phyloP scores from a whole-genome alignment of 1,140 invertebrate genomes.

The Pomacea maculata region DNA sequence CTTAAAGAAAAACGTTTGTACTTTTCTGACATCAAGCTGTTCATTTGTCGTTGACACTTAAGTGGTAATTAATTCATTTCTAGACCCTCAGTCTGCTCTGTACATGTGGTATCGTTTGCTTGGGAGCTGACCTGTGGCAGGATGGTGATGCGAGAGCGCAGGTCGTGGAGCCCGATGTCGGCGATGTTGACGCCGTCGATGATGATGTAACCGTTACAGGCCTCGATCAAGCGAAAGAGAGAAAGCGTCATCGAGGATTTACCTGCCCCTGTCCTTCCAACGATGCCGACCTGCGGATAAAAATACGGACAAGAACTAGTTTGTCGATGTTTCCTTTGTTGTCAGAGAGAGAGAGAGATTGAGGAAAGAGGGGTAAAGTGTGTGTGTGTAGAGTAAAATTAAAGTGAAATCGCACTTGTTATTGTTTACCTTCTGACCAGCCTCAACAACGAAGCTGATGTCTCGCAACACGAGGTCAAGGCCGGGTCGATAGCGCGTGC shows the following conservation, averaged over 20 bases:
- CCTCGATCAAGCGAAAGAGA: too few relatives aligned
- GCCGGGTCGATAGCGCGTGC: conserved; percentile 49
- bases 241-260: too few relatives aligned
- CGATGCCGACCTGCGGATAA: too few relatives aligned
- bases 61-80: not conserved
- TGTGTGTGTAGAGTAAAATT: too few relatives aligned
- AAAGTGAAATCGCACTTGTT: too few relatives aligned
- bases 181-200: conserved; percentile 8
- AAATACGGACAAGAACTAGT: not conserved
- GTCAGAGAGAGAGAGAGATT: too few relatives aligned
- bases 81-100: not conserved
- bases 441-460: conserved; percentile 44
- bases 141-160: conserved; percentile 18
- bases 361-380: too few relatives aligned
- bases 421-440: conserved; percentile 13
- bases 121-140: conserved; percentile 10
- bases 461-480: conserved; percentile 56
- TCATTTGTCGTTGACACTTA: not conserved
- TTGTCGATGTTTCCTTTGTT: too few relatives aligned
- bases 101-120: not conserved
- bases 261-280: too few relatives aligned
- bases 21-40: too few relatives aligned
- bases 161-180: conserved; percentile 23
- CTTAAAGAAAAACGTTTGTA: too few relatives aligned
- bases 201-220: too few relatives aligned